Conservation (phyloP, 2,113 vertebrate genomes). For the Gymnogyps californianus region DNA sequence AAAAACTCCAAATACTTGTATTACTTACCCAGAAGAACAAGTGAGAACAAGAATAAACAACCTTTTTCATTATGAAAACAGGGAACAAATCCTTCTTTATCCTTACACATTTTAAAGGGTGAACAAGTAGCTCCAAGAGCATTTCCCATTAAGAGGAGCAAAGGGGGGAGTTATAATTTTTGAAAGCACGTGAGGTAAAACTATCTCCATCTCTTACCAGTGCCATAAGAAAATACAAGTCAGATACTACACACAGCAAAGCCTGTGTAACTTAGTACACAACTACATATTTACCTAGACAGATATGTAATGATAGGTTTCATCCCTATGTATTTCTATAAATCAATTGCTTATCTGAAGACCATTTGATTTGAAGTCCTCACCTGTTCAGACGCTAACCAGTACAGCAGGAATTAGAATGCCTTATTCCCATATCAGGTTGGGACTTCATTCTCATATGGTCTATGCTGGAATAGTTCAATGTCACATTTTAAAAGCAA, state of each 20-base stretch:
- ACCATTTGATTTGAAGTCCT: not conserved
- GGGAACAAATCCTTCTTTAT: not conserved
- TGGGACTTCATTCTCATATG: not conserved
- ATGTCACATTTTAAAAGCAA: not conserved
- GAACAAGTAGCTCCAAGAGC: not conserved
- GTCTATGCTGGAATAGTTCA: not conserved
- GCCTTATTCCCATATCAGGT: not conserved
- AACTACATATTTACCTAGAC: not conserved
- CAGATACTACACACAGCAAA: not conserved
- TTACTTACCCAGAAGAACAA: not conserved
- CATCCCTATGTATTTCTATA: not conserved
- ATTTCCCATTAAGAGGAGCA: not conserved
- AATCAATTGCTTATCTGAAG: not conserved
- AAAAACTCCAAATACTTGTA: not conserved
- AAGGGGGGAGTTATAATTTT: not conserved
- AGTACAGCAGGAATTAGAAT: not conserved
- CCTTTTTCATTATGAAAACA: not conserved
- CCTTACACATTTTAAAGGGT: not conserved
- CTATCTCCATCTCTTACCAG: not conserved
- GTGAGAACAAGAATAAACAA: not conserved
- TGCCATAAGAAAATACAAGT: not conserved
- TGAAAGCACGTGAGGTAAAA: not conserved
- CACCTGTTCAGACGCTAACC: not conserved
- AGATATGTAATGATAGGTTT: not conserved
- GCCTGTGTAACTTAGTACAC: not conserved